phyloP scores from a whole-genome alignment of 1,140 invertebrate genomes.

The Coptotermes formosanus region DNA sequence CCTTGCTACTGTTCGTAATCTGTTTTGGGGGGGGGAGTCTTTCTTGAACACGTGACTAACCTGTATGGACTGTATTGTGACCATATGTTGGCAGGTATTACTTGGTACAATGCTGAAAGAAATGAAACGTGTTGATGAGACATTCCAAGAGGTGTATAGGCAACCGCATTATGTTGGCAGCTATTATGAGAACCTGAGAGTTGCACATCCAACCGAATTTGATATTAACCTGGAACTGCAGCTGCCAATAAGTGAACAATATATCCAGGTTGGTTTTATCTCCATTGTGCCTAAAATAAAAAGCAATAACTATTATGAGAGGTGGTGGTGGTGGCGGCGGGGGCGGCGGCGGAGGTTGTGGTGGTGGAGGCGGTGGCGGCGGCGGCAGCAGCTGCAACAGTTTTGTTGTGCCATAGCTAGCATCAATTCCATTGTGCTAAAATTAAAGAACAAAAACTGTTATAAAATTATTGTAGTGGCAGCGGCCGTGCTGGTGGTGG shows the following conservation, averaged over 20 bases:
- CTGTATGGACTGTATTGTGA: neutral
- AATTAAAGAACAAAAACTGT: too few species aligned
- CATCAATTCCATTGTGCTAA: too few species aligned
- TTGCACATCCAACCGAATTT: neutral
- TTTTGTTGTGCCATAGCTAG: too few species aligned
- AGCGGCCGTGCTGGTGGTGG: too few species aligned
- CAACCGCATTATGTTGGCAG: neutral
- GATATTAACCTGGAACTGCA: neutral
- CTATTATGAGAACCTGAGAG: constrained; percentile 1
- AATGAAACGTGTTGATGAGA: neutral
- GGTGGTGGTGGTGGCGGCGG: too few species aligned
- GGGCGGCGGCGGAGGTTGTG: too few species aligned
- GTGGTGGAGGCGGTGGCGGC: too few species aligned
- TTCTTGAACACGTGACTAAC: neutral
- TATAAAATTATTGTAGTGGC: too few species aligned
- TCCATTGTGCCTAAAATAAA: too few species aligned
- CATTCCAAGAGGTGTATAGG: neutral
- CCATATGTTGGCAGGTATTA: neutral
- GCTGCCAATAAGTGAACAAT: neutral
- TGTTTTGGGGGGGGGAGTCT: neutral
- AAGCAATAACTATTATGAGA: too few species aligned
- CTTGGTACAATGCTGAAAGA: neutral
- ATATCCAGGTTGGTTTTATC: neutral
- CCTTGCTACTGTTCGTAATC: neutral
- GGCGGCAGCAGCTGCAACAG: too few species aligned